Conservation (phyloP, 2,797 vertebrate species). For the Smutsia gigantea region DNA sequence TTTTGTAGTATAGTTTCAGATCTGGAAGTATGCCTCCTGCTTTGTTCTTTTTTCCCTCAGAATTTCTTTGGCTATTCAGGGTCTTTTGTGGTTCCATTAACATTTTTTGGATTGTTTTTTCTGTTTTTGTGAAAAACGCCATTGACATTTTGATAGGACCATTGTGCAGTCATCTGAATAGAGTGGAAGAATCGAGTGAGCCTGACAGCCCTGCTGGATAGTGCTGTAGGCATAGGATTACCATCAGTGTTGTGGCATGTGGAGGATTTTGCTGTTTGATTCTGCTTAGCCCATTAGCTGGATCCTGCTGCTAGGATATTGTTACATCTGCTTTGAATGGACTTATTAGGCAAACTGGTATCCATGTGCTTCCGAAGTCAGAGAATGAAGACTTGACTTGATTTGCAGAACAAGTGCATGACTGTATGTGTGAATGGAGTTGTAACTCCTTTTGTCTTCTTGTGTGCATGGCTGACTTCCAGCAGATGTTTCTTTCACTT, state of each 20-base stretch:
- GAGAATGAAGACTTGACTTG: neutral
- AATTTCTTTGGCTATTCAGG: neutral
- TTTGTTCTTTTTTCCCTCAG: neutral
- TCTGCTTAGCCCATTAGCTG: neutral
- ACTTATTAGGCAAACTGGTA: neutral
- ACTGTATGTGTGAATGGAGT: neutral
- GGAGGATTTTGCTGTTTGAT: neutral
- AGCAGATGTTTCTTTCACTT: neutral
- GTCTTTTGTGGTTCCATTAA: neutral
- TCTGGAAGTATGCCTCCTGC: neutral
- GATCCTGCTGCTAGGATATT: neutral
- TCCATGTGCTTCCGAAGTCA: neutral
- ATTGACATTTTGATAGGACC: neutral
- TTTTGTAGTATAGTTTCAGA: neutral
- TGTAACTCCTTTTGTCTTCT: neutral
- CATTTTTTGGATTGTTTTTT: neutral
- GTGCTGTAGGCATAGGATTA: neutral
- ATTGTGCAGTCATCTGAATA: neutral
- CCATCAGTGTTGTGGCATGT: neutral
- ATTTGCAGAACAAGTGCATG: neutral
- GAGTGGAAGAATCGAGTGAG: neutral
- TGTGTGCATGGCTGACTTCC: neutral
- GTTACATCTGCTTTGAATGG: neutral
- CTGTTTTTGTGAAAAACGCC: neutral
- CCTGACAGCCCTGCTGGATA: neutral